A percentile compares a stretch with the other conserved stretches of the same genome.
Evolutionary conservation across 2,888 invertebrate species (phyloP).

Genomic region (Agrochola circellaris): DNA sequence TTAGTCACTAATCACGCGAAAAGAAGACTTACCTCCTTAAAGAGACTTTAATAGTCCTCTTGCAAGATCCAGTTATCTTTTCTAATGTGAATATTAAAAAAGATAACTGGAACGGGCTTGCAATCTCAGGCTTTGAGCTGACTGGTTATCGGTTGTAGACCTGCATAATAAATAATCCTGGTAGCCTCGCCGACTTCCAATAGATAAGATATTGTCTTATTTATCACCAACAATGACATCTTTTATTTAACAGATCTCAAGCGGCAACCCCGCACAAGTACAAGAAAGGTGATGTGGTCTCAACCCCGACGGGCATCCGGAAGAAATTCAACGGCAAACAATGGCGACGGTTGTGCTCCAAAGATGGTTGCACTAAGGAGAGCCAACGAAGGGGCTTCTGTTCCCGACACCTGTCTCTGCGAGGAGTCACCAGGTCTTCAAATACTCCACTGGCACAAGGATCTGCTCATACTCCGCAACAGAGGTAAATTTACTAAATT

Average conservation of each 20-base stretch:
- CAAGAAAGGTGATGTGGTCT: conserved; percentile 99
- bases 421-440: conserved; percentile 91
- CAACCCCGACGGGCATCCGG: conserved; percentile 98
- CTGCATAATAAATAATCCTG: not conserved
- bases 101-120: not conserved
- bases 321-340: conserved; percentile 99
- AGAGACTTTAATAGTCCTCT: not conserved
- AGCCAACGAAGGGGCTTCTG: conserved; percentile 99
- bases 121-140: conserved; percentile 24
- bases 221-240: no score
- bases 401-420: conserved; percentile 98
- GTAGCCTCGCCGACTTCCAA: not conserved
- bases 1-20: no score
- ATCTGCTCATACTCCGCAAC: conserved; percentile 86
- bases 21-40: not conserved
- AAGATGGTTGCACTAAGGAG: conserved; percentile 97
- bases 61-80: not conserved
- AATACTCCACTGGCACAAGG: conserved; percentile 84
- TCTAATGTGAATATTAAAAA: no score
- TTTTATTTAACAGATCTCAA: conserved; percentile 92
- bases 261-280: conserved; percentile 98
- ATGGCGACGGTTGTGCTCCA: conserved; percentile 99
- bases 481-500: conserved; percentile 77
- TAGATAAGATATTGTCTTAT: conserved; percentile 9
- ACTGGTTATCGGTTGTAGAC: conserved; percentile 25